Evolutionary conservation across 2,888 invertebrate species (phyloP).

Genomic region (Auanema freiburgensis): DNA sequence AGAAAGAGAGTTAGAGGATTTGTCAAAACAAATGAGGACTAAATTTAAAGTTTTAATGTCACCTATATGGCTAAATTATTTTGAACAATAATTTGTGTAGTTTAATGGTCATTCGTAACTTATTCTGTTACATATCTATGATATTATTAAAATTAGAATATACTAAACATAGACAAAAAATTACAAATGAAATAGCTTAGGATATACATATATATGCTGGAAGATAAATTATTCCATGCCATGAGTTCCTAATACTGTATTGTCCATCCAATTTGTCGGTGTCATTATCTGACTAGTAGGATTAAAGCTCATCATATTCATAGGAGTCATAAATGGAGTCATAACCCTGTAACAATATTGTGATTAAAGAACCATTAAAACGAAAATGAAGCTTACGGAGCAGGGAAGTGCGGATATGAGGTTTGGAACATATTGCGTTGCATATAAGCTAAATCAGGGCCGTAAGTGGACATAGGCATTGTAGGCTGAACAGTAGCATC

Average conservation of each 20-base stretch:
- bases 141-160: too few relatives aligned
- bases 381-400: slow-evolving; percentile 30
- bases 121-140: too few relatives aligned
- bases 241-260: slow-evolving; percentile 14
- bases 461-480: slow-evolving; percentile 24
- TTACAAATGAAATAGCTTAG: too few relatives aligned
- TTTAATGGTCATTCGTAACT: too few relatives aligned
- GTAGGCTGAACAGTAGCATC: slow-evolving; percentile 24
- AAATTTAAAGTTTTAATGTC: too few relatives aligned
- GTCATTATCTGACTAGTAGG: slow-evolving; percentile 11
- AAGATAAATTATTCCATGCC: too few relatives aligned
- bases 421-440: slow-evolving; percentile 35
- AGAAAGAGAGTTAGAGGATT: too few relatives aligned
- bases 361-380: not conserved
- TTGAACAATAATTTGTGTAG: too few relatives aligned
- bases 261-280: slow-evolving; percentile 24
- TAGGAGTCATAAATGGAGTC: slow-evolving; percentile 38
- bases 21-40: too few relatives aligned
- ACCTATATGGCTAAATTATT: too few relatives aligned
- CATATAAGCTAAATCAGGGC: slow-evolving; percentile 38
- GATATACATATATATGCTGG: too few relatives aligned
- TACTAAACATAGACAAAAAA: too few relatives aligned
- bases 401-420: slow-evolving; percentile 28
- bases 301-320: slow-evolving; percentile 37
- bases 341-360: slow-evolving; percentile 30